A percentile compares a stretch with the other conserved stretches of the same genome.
These are phyloP conservation scores for Poliocrania exsul DNA, from an alignment of 2,797 vertebrate genomes.

Conservation along the genomic window DNA sequence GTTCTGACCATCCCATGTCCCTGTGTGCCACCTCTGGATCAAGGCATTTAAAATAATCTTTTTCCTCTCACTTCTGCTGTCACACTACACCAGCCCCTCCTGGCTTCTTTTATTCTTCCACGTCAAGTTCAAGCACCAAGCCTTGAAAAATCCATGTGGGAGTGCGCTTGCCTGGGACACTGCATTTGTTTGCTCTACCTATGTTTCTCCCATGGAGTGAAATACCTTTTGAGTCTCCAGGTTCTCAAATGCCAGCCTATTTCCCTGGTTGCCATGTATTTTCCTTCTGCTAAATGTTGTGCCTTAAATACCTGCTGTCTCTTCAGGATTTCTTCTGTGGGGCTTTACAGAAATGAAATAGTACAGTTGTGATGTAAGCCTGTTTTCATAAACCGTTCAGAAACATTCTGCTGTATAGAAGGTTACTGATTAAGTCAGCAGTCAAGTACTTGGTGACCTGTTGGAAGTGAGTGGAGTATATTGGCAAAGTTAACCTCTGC, in stretches of 20 bases:
- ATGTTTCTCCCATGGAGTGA: background rate
- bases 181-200: background rate
- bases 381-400: background rate
- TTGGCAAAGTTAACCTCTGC: background rate
- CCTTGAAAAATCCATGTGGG: background rate
- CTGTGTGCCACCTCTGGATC: background rate
- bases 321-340: background rate
- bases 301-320: background rate
- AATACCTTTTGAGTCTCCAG: background rate
- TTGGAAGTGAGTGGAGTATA: background rate
- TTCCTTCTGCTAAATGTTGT: background rate
- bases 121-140: background rate
- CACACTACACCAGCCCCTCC: accelerated
- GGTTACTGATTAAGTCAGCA: background rate
- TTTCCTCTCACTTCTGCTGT: background rate
- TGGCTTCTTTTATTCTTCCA: background rate
- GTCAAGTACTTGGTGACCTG: background rate
- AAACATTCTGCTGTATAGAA: background rate
- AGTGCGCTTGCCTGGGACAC: background rate
- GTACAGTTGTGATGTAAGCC: background rate
- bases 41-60: background rate
- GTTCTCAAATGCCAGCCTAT: background rate
- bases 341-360: background rate
- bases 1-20: background rate
- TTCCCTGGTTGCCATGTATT: background rate